Conservation (phyloP, 1,140 invertebrate genomes). For the Watersipora subatra region DNA sequence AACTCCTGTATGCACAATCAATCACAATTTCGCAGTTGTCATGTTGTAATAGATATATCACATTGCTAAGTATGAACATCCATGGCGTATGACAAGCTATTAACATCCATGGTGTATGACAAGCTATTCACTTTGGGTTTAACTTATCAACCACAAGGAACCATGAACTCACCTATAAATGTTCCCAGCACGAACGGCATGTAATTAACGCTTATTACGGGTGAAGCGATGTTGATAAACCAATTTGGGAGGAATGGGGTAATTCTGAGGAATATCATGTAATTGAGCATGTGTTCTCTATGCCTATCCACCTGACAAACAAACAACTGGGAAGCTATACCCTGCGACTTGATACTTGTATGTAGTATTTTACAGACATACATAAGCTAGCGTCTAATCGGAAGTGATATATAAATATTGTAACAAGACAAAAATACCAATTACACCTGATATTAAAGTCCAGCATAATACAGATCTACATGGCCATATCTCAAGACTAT, state of each 20-base stretch:
- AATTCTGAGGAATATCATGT: slow-evolving; percentile 90
- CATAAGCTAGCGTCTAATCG: slow-evolving; percentile 2
- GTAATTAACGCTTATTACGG: slow-evolving; percentile 87
- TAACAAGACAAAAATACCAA: too few relatives aligned
- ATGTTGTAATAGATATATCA: background rate
- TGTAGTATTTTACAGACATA: slow-evolving; percentile 2
- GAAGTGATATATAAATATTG: too few relatives aligned
- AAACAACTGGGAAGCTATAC: slow-evolving; percentile 3
- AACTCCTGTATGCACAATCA: slow-evolving; percentile 73
- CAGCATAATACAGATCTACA: too few relatives aligned
- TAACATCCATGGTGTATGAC: background rate
- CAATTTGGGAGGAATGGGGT: slow-evolving; percentile 97
- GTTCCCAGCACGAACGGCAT: slow-evolving; percentile 86
- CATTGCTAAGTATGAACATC: background rate
- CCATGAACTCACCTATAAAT: slow-evolving; percentile 50
- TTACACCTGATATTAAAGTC: too few relatives aligned
- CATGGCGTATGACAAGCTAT: background rate
- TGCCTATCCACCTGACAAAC: slow-evolving; percentile 59
- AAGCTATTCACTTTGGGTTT: background rate
- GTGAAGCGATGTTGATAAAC: slow-evolving; percentile 97
- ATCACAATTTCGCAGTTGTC: slow-evolving; percentile 14
- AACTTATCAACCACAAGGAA: background rate
- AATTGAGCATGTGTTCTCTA: slow-evolving; percentile 76
- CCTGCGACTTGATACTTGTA: background rate
- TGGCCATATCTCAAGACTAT: too few relatives aligned